Evolutionary conservation across 2,888 invertebrate species (phyloP).

Genomic region (Antitype chi): DNA sequence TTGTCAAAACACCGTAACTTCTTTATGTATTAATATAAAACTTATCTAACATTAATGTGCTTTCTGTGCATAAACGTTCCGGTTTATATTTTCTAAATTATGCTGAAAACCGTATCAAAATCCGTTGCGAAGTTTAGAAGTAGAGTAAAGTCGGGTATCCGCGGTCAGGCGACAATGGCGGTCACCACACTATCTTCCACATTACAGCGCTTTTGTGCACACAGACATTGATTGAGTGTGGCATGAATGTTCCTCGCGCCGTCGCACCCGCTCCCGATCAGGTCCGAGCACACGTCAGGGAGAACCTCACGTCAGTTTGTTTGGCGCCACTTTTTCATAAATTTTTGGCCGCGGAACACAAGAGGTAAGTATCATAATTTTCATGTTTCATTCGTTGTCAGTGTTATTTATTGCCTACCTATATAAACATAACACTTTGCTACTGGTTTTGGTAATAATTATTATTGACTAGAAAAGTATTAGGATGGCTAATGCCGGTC

Average conservation of each 20-base stretch:
- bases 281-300: not conserved
- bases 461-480: constrained; percentile 1
- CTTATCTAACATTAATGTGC: not conserved
- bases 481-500: not conserved
- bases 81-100: not conserved
- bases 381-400: constrained; percentile 2
- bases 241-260: not conserved
- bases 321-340: too few species aligned
- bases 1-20: not conserved
- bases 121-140: not conserved
- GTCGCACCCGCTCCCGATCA: not conserved
- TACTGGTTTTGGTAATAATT: constrained; percentile 1
- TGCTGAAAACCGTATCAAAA: not conserved
- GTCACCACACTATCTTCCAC: not conserved
- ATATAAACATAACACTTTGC: not conserved
- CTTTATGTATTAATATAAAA: not conserved
- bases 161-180: not conserved
- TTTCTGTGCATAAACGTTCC: not conserved
- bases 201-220: not conserved
- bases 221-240: constrained; percentile 4
- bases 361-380: not conserved
- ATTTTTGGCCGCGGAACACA: not conserved
- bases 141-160: not conserved
- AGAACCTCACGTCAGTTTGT: not conserved
- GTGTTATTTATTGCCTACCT: not conserved